Evolutionary conservation across 2,888 invertebrate genomes (phyloP).

Genomic region (Trisateles emortualis): DNA sequence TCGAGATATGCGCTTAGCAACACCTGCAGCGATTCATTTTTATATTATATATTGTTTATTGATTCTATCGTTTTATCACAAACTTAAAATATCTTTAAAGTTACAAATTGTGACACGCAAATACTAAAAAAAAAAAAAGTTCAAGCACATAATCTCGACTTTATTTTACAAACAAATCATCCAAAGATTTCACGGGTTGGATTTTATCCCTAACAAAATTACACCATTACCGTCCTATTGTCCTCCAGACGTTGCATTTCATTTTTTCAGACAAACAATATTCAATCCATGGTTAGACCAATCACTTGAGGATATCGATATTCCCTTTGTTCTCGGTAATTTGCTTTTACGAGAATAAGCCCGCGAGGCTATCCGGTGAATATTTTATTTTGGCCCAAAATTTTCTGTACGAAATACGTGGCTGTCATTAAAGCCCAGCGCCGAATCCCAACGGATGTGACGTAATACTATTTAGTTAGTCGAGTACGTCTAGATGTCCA

Average conservation of each 20-base stretch:
- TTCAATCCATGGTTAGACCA: conserved; percentile 46
- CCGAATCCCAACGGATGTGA: conserved; percentile 37
- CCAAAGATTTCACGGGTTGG: no score
- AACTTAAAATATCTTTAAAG: no score
- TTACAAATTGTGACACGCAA: no score
- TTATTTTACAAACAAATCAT: no score
- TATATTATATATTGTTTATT: no score
- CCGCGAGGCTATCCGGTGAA: conserved; percentile 39
- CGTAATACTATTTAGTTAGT: conserved; percentile 47
- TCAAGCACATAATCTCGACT: no score
- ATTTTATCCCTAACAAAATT: conserved; percentile 7
- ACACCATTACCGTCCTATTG: conserved; percentile 16
- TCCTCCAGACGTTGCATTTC: conserved; percentile 24
- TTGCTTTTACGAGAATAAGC: conserved; percentile 45
- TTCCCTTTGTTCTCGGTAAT: conserved; percentile 54
- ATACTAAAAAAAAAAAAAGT: no score
- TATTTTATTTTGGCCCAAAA: conserved; percentile 50
- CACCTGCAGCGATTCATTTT: no score
- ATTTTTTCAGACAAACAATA: conserved; percentile 41
- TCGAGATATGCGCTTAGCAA: no score
- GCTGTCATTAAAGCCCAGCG: conserved; percentile 45
- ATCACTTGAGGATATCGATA: conserved; percentile 51
- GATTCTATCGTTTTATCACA: no score
- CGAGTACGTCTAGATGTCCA: conserved; percentile 28
- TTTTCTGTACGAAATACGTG: conserved; percentile 47